phyloP scores from a whole-genome alignment of 2,888 invertebrate genomes.

The Eueremaeus valkanovi region DNA sequence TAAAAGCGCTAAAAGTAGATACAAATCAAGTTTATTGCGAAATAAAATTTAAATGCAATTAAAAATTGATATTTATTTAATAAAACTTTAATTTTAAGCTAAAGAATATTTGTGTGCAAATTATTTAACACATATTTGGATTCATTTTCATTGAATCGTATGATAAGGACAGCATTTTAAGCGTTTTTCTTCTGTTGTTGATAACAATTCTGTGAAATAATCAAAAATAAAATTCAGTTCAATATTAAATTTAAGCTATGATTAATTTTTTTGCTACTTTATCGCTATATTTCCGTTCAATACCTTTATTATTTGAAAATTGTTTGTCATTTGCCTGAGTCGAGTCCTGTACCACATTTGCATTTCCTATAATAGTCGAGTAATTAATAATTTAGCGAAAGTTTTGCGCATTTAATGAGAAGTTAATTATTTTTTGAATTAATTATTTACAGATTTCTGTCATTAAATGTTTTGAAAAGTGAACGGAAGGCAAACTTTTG shows the following conservation, averaged over 20 bases:
- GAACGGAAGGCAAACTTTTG: no score
- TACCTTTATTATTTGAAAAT: conserved; percentile 21
- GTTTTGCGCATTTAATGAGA: no score
- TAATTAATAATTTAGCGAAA: no score
- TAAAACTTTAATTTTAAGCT: not conserved
- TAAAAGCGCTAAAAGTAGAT: conserved; percentile 23
- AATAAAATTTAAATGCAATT: not conserved
- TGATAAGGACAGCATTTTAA: conserved; percentile 1
- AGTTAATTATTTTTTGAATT: no score
- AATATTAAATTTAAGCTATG: not conserved
- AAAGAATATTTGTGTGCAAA: not conserved
- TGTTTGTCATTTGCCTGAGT: not conserved
- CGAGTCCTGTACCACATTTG: conserved; percentile 15
- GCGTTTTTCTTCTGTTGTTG: not conserved
- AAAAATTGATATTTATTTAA: no score
- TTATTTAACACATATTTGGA: not conserved
- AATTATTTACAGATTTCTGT: no score
- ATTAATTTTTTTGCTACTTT: not conserved
- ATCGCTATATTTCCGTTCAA: no score
- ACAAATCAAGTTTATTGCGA: not conserved
- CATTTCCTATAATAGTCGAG: no score
- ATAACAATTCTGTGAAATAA: conserved; percentile 24
- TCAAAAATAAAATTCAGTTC: not conserved
- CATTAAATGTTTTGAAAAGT: no score
- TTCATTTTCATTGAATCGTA: no score